phyloP scores from a whole-genome alignment of 2,797 vertebrate species.

The Balearica regulorum region DNA sequence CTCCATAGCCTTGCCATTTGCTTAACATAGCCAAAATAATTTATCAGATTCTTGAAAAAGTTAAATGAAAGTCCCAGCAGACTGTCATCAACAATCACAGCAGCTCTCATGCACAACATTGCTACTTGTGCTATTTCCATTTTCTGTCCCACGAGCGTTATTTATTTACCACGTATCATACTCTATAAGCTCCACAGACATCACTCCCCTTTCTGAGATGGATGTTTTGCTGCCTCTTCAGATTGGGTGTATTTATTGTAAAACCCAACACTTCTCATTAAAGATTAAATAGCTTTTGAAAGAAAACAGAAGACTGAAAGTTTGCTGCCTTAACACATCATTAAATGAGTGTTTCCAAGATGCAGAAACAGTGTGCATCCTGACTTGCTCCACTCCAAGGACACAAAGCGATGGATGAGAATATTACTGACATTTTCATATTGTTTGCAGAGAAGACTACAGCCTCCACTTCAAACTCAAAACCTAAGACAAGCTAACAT shows the following conservation, averaged over 20 bases:
- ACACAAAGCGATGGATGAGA: neutral
- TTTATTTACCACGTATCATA: neutral
- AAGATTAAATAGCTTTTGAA: conserved; percentile 19
- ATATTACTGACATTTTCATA: neutral
- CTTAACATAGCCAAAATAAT: neutral
- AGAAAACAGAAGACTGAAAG: neutral
- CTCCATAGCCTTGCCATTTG: neutral
- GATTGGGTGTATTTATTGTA: neutral
- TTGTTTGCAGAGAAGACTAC: neutral
- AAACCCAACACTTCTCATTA: conserved; percentile 24
- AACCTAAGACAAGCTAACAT: neutral
- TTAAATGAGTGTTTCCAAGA: neutral
- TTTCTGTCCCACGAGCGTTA: neutral
- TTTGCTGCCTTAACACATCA: neutral
- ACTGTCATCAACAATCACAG: neutral
- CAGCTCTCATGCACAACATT: neutral
- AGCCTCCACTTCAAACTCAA: neutral
- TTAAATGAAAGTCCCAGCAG: neutral
- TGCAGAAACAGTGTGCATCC: neutral
- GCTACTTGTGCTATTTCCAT: neutral
- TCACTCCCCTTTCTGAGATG: neutral
- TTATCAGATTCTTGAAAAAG: neutral
- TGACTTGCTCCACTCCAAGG: neutral
- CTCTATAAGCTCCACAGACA: neutral
- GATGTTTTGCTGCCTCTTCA: neutral